Base-by-base conservation (phyloP, 2,113 vertebrate genomes). In the Ceratotherium simum region DNA sequence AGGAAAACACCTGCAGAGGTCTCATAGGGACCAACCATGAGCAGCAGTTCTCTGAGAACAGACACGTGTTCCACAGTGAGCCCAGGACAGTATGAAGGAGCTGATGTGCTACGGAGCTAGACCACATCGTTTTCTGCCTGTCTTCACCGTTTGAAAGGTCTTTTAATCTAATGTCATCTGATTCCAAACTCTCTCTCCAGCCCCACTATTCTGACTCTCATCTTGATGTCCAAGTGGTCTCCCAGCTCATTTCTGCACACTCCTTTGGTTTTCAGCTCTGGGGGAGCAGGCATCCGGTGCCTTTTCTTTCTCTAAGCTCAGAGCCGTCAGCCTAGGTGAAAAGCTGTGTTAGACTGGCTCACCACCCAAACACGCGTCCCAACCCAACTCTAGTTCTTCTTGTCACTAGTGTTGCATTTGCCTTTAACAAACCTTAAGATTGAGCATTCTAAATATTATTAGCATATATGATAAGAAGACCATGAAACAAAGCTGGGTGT, bases 201-300 rank as follows among this genome's bases (percentile, higher is more conserved):
- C 9, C 16, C 12, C 6, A 5, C 39, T 85, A 27, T 58, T 76
- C 25, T n/a, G 31, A 18, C 5, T 72, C 16, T 72, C n/a, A n/a
- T 10, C 75, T 65, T 48, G 78, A 76, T 72, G 92, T 96, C n/a
- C 67, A 75, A 48, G 17, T 25, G 76, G 54, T 67, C 75, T 83
- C 10, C 64, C 54, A 33, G 51, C 29, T 80, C 18, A 20, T 18
- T 80, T 93, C 39, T 75, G 21, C 39, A 14, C 0, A 75, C 2
- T 13, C 29, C 21, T 48, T 42, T 60, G 54, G 14, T n/a, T 83
- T 92, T 81, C 3, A 20, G 13, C 36, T 56, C 62, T 8, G 12
- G 23, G 27, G 20, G 3, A 25, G 6, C 2, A 16, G 76, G 33
- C 4, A 25, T 14, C 25, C 4, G 6, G 4, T 3, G 33, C 36